A percentile compares a stretch with the other conserved stretches of the same genome.
These are phyloP conservation scores for Rapana venosa DNA, from an alignment of 2,888 invertebrate genomes.

Conservation along the genomic window DNA sequence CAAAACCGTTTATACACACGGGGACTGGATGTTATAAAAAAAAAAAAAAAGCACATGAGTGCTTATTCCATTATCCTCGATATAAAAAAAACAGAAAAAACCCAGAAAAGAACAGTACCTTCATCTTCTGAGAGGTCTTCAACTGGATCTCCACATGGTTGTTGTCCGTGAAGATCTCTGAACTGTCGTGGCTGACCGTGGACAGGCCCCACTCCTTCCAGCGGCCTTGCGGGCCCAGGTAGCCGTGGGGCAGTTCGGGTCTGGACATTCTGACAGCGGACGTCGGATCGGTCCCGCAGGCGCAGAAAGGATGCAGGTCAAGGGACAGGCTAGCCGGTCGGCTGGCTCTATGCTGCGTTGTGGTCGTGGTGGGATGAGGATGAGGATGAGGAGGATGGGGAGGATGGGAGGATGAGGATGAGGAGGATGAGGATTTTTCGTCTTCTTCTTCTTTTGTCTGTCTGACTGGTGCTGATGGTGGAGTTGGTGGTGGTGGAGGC, in stretches of 20 bases:
- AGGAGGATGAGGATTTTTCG: too few species aligned
- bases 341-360: not conserved
- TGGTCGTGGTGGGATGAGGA: too few species aligned
- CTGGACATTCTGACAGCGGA: constrained; percentile 62
- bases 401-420: too few species aligned
- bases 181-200: constrained; percentile 61
- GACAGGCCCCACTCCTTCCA: constrained; percentile 65
- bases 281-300: not conserved
- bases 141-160: constrained; percentile 57
- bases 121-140: constrained; percentile 59
- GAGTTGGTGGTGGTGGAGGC: too few species aligned
- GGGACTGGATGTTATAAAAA: too few species aligned
- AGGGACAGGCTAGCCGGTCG: constrained; percentile 6
- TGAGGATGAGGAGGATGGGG: too few species aligned
- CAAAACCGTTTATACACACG: too few species aligned
- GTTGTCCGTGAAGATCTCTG: constrained; percentile 57
- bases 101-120: constrained; percentile 51
- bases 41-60: too few species aligned
- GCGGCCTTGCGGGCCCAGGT: constrained; percentile 70
- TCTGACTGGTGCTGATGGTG: too few species aligned
- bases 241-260: constrained; percentile 70
- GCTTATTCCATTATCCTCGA: too few species aligned
- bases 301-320: constrained; percentile 8
- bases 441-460: too few species aligned
- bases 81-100: too few species aligned